phyloP scores from a whole-genome alignment of 2,113 vertebrate genomes.

The Gorsachius goisagi region DNA sequence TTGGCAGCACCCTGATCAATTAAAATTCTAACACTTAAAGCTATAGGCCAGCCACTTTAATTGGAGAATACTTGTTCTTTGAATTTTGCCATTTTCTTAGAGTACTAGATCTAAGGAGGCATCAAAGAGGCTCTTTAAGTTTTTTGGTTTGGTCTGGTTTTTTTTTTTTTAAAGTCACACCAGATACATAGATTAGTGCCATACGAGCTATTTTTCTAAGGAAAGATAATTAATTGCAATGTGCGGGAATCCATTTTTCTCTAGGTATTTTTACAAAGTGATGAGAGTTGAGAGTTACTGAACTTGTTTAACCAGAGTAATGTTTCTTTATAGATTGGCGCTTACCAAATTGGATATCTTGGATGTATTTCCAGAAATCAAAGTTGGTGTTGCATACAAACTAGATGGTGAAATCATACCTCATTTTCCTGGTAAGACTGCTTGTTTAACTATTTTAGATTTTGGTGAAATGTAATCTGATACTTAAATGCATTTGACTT shows the following conservation, averaged over 20 bases:
- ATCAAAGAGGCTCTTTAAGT: background rate
- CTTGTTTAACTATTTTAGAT: background rate
- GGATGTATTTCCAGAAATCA: slow-evolving; percentile 90
- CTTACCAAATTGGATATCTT: slow-evolving; percentile 98
- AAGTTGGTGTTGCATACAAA: slow-evolving; percentile 92
- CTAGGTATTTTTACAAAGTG: background rate
- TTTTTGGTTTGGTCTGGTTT: background rate
- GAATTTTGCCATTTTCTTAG: background rate
- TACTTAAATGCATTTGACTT: background rate
- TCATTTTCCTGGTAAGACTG: slow-evolving; percentile 92
- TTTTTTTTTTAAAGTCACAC: background rate
- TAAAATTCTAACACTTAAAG: background rate
- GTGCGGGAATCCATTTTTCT: background rate
- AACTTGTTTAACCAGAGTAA: background rate
- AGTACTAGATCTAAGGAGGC: background rate
- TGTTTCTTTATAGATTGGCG: slow-evolving; percentile 81
- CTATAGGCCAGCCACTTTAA: background rate
- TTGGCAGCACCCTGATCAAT: background rate
- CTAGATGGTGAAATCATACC: slow-evolving; percentile 89
- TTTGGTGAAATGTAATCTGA: background rate
- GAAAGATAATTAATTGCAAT: background rate
- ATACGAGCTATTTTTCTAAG: background rate
- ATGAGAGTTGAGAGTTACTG: background rate
- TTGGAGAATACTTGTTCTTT: background rate
- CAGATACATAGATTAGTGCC: background rate